phyloP scores from a whole-genome alignment of 2,888 invertebrate genomes.

The Eristalis arbustorum region DNA sequence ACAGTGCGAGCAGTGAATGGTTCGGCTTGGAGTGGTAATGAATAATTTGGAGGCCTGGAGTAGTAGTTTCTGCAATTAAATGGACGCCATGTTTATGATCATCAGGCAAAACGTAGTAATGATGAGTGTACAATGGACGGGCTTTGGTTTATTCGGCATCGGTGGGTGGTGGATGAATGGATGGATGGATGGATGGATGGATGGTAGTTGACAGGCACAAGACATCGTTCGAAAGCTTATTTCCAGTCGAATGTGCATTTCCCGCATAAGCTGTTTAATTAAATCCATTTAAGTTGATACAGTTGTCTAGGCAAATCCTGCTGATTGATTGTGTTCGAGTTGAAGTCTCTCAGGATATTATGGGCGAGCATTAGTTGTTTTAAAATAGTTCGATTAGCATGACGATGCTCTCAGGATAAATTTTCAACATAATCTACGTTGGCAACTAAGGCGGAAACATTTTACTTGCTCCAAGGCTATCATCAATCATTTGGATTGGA shows the following conservation, averaged over 20 bases:
- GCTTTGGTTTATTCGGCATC: neutral
- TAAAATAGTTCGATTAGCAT: neutral
- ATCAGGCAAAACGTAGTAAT: neutral
- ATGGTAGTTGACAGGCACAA: slow-evolving; percentile 1
- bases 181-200: neutral
- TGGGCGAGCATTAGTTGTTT: neutral
- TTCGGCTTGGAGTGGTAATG: slow-evolving; percentile 20
- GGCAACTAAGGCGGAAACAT: too few species aligned
- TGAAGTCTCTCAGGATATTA: neutral
- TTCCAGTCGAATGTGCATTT: neutral
- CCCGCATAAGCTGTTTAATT: slow-evolving; percentile 8
- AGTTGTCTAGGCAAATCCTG: neutral
- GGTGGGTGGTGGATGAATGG: neutral
- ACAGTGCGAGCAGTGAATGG: neutral
- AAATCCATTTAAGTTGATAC: slow-evolving; percentile 1
- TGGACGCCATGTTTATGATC: slow-evolving; percentile 17
- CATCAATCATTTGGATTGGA: too few species aligned
- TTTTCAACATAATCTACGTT: neutral
- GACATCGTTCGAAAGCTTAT: slow-evolving; percentile 6
- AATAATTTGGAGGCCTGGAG: slow-evolving; percentile 30
- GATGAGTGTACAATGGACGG: neutral
- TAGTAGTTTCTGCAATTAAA: slow-evolving; percentile 43
- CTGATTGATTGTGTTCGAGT: neutral
- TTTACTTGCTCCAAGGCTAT: too few species aligned
- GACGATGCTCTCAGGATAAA: neutral